Base-by-base conservation (phyloP, 2,797 vertebrate genomes). In the Podargus strigoides region DNA sequence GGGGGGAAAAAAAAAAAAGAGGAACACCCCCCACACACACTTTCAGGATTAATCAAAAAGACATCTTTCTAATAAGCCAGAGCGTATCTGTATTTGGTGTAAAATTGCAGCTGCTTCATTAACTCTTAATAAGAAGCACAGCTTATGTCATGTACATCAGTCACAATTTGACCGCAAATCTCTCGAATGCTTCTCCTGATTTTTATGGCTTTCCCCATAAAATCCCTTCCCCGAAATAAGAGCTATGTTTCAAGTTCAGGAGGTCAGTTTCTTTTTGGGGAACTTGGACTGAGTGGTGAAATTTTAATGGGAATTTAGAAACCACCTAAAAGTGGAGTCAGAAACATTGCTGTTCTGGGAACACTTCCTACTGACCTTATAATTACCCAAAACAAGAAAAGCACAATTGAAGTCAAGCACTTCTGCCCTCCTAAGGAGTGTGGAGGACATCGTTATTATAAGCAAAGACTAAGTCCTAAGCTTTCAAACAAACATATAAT, bases 401-500 rank as follows among this genome's bases (percentile, higher is more conserved):
- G n/a, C 66, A 41, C 86, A 89, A 81, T 39, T 90, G 91, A 88
- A 97, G 87, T 79, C 95, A 95, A 89, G 53, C 50, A 88, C 62
- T 90, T 78, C 74, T 93, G 89, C 80, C 77, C 81, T 52, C 78
- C 69, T 63, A 83, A 0, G 16, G 80, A 92, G 46, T 56, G 66
- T 0, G 3, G 46, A 78, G 58, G 47, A 91, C 87, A 77, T 37
- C 7, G 14, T 89, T 91, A 86, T 89, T 92, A 89, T 42, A 85
- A 90, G 75, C 85, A 88, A 94, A 93, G 80, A 86, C 77, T 72
- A 88, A 83, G 62, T 66, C 74, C 85, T 79, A 86, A 91, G 85
- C 91, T 89, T 89, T 95, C 85, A 87, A 72, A 64, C 80, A 90
- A 95, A 81, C 67, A 90, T 49, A 30, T 22, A 96, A 96, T 96